Base-by-base conservation (phyloP, 2,113 vertebrate genomes). In the Oreotrochilus melanogaster region DNA sequence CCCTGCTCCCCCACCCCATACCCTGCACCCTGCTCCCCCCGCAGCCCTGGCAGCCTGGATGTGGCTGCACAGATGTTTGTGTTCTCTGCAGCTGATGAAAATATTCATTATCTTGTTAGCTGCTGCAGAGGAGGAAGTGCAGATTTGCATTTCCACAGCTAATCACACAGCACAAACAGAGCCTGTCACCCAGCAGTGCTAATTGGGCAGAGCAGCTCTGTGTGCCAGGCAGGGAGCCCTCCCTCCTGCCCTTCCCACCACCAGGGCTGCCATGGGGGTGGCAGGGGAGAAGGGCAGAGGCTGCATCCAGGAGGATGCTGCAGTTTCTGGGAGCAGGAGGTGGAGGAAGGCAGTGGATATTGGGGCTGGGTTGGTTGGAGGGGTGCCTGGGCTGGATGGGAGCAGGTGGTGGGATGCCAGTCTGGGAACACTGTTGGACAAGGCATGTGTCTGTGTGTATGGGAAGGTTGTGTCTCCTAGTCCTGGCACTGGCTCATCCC, bases 71-170 rank as follows among this genome's bases (percentile, higher is more conserved):
- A 98, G 98, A 98, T 98, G 98, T 98, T 98, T 98, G 97, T 98
- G 65, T 98, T 98, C 98, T 97, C 95, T 92, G 91, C 96, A 97
- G 97, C 94, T 96, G 97, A 97, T 97, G 98, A 98, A 98, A 98
- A 98, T 98, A 98, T 92, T 98, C 98, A 98, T 98, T 98, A 98
- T 98, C 98, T 95, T 94, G 98, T 98, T 98, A 98, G 97, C 95
- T 97, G 97, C 89, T 19, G 95, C 28, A 7, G 93, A 12, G 79
- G 97, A 97, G 97, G 96, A 97, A 92, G 96, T 27, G 79, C 43
- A 3, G 89, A 98, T 98, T 98, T 98, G 97, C 98, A 98, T 98
- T 97, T 96, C 87, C 95, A 81, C 89, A 88, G 96, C 97, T 97
- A 96, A 96, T 97, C 97, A 97, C 54, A 3, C 94, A 56, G 97